A percentile compares a stretch with the other conserved stretches of the same genome.
Conservation (phyloP, 2,797 vertebrate species). For the Sebastiscus albofasciatus region DNA sequence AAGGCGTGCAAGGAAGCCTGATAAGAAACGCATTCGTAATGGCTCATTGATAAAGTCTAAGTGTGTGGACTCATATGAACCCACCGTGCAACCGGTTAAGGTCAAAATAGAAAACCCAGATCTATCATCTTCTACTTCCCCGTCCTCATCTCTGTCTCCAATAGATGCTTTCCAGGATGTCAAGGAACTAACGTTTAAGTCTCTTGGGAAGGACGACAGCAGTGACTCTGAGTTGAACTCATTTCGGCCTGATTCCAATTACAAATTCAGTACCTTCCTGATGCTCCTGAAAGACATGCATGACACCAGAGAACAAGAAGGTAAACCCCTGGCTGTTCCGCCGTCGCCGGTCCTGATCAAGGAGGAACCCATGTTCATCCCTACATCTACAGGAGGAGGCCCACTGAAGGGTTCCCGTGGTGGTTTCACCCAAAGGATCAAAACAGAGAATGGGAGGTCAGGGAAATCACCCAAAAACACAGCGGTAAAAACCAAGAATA, state of each 20-base stretch:
- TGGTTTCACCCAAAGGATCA: slow-evolving; percentile 36
- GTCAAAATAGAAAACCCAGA: slow-evolving; percentile 77
- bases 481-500: slow-evolving; percentile 60
- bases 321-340: slow-evolving; percentile 86
- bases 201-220: slow-evolving; percentile 84
- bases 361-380: slow-evolving; percentile 81
- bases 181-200: slow-evolving; percentile 89
- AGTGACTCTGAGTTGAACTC: slow-evolving; percentile 75
- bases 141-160: slow-evolving; percentile 68
- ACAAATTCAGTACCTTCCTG: slow-evolving; percentile 95
- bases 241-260: slow-evolving; percentile 90
- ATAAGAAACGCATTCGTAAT: slow-evolving; percentile 74
- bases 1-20: slow-evolving; percentile 68
- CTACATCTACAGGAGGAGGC: slow-evolving; percentile 31
- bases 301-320: slow-evolving; percentile 93
- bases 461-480: slow-evolving; percentile 54
- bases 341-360: slow-evolving; percentile 79
- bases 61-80: background rate
- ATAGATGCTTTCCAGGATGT: slow-evolving; percentile 84
- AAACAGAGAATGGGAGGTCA: slow-evolving; percentile 55
- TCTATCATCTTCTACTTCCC: slow-evolving; percentile 57
- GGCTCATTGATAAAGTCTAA: slow-evolving; percentile 60
- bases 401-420: slow-evolving; percentile 12
- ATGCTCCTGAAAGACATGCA: slow-evolving; percentile 98
- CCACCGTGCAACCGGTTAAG: slow-evolving; percentile 21